These are phyloP conservation scores for Egretta garzetta DNA, from an alignment of 2,113 vertebrate genomes.

Conservation along the genomic window DNA sequence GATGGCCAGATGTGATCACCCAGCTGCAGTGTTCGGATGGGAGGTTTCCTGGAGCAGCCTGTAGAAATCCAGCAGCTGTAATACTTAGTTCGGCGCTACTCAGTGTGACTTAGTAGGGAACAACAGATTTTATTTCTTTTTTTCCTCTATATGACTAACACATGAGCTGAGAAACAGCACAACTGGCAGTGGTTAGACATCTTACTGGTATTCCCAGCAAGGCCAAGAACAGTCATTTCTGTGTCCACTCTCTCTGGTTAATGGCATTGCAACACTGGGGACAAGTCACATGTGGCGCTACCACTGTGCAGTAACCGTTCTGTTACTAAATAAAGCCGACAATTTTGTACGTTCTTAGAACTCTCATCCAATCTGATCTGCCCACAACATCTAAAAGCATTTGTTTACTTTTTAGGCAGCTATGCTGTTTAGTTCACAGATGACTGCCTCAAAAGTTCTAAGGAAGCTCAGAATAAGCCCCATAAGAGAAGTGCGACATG, in stretches of 20 bases:
- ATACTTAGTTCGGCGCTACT: not conserved
- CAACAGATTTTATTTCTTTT: not conserved
- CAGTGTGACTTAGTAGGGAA: not conserved
- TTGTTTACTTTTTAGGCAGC: constrained; percentile 17
- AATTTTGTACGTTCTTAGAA: constrained; percentile 14
- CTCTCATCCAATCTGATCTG: not conserved
- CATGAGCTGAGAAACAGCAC: not conserved
- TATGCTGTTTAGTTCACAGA: not conserved
- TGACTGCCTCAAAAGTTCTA: not conserved
- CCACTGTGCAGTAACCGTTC: not conserved
- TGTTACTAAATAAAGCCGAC: constrained; percentile 9
- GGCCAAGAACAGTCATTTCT: not conserved
- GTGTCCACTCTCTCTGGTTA: not conserved
- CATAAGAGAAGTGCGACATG: not conserved
- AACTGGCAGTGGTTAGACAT: not conserved
- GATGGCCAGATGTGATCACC: not conserved
- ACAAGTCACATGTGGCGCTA: not conserved
- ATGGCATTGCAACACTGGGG: not conserved
- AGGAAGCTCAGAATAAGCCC: not conserved
- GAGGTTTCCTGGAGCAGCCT: not conserved
- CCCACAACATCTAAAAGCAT: not conserved
- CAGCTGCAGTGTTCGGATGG: not conserved
- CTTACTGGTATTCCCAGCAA: not conserved
- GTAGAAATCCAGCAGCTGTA: not conserved
- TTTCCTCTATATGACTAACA: not conserved